Evolutionary conservation across 2,113 vertebrate species (phyloP), one percentile per base, ranked within the genome.

Genomic region (Columbina picui): DNA sequence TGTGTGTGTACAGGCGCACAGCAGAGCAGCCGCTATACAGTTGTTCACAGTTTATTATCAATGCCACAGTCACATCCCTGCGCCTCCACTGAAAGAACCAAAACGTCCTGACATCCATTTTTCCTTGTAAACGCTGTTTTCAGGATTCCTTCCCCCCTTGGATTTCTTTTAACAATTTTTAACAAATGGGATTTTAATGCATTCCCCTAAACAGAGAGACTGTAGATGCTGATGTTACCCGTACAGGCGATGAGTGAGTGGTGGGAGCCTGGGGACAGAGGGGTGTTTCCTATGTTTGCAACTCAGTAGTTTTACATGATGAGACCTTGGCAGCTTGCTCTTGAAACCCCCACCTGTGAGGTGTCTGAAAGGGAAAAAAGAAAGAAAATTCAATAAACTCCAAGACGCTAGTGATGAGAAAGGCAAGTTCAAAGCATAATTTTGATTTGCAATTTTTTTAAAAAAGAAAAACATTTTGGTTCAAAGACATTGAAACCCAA

Each of bases 1-100:
- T 6, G 47, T 11, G 7, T 9, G 32, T 6, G 36, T 21, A 4
- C 14, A 22, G 47, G 41, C 3, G 0, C 49, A 19, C 2, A 11
- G 53, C 63, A 39, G 53, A 10, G 43, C 43, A 45, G 43, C 43
- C 18, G 43, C 43, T 45, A 18, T 18, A 4, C 9, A 0, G 27
- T 47, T 13, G 0, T 4, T 26, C 32, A n/a, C 39, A 21, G 12
- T 25, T 79, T 17, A 1, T 12, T 30, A 8, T 26, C 12, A 4
- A 11, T 12, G 38, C 45, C 60, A 15, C 12, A 32, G 29, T 21
- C 14, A 2, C 70, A 41, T 30, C 47, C 50, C 12, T 55, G 74
- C 0, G 2, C 50, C 53, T 50, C 69, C 2, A 6, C 32, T 41
- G 49, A 55, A 68, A 36, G 3, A 47, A 39, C 56, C 69, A 16